phyloP scores from a whole-genome alignment of 2,797 vertebrate genomes.

The Liasis olivaceus region DNA sequence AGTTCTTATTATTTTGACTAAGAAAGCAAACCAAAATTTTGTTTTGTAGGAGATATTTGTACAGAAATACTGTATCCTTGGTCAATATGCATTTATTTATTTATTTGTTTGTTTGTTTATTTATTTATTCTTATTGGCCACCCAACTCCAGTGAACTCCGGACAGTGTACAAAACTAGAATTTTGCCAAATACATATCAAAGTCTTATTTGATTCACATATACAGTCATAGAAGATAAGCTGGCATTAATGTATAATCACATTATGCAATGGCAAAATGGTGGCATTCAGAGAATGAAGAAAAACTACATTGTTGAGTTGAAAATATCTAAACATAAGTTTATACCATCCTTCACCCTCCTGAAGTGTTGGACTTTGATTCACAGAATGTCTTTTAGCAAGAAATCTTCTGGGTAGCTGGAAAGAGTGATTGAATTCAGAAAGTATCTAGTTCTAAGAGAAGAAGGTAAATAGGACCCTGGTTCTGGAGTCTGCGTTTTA shows the following conservation, averaged over 20 bases:
- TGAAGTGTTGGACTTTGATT: too few species aligned
- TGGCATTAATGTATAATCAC: not conserved
- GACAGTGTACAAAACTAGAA: too few species aligned
- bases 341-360: too few species aligned
- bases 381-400: not conserved
- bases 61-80: not conserved
- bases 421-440: not conserved
- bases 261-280: not conserved
- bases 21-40: not conserved
- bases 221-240: not conserved
- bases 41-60: not conserved
- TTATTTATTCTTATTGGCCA: too few species aligned
- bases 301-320: not conserved
- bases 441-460: not conserved
- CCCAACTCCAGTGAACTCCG: too few species aligned
- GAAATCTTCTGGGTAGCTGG: not conserved
- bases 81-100: too few species aligned
- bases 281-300: not conserved
- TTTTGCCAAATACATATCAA: too few species aligned
- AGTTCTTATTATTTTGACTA: too few species aligned
- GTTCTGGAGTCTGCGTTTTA: not conserved
- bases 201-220: not conserved
- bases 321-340: too few species aligned
- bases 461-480: not conserved
- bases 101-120: too few species aligned